Evolutionary conservation across 2,888 invertebrate species (phyloP), one percentile per base, ranked within the genome.

Genomic region (Ophraella communa): DNA sequence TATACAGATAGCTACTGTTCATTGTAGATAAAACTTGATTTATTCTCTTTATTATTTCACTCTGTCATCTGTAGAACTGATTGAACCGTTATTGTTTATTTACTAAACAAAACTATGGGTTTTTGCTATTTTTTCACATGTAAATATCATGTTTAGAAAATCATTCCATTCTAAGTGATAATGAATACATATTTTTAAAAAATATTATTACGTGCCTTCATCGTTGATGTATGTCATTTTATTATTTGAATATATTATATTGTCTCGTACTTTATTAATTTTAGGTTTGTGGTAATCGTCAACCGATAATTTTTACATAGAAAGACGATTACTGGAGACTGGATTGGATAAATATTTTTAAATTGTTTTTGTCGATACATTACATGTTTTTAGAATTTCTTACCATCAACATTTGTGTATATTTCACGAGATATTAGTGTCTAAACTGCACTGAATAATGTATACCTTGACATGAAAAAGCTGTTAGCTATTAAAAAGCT

Each of bases 191-290:
- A 66, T 63, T 67, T 62, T 62, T 65, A 62, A 62, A 64, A 62
- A 66, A 71, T 67, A 65, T 68, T 68, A 67, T 71, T 74, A 74
- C 59, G 74, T 74, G 74, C 74, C 74, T 74, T 74, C 68, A 69
- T 68, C 39, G 54, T 67, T 64, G 61, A 64, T 68, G 59, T 69
- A 64, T 61, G 39, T 54, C 3, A 42, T 24, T 55, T 55, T 42
- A 35, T 54, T 30, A 52, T 52, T 52, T 27, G 30, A 54, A 54
- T 39, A 21, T 54, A 35, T 18, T 11, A 39, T 54, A 35, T 18
- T 11, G 53, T 54, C 5, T 30, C 18, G 18, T 33, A 27, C 39
- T 17, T 39, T 17, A 39, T 39, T 17, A 39, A 17, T 14, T 52
- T 52, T 27, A 30, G 11, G 8, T n/a, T 11, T 45, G 45, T 10